Evolutionary conservation across 2,113 vertebrate species (phyloP).

Genomic region (Noturus placidus): DNA sequence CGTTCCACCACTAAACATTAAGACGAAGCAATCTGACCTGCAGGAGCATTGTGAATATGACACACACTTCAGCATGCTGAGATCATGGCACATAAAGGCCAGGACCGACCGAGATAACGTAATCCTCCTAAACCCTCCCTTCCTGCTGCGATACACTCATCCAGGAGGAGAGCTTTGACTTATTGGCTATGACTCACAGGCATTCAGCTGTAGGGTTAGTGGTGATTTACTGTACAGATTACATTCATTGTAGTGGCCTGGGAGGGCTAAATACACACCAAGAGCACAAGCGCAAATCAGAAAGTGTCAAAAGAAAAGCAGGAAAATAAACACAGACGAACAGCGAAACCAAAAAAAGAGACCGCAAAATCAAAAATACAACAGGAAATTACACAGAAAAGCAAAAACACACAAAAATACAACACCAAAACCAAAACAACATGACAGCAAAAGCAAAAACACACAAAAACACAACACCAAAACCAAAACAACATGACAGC

Average conservation of each 20-base stretch:
- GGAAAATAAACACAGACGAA: not conserved
- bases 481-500: not conserved
- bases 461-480: not conserved
- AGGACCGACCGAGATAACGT: slow-evolving; percentile 6
- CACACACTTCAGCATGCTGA: not conserved
- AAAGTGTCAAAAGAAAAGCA: not conserved
- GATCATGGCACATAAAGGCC: slow-evolving; percentile 17
- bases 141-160: not conserved
- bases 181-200: slow-evolving; percentile 23
- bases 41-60: not conserved
- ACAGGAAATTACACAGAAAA: not conserved
- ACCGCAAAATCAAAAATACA: not conserved
- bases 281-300: not conserved
- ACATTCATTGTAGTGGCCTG: not conserved
- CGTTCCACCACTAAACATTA: not conserved
- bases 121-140: slow-evolving; percentile 5
- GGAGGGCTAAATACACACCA: not conserved
- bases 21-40: not conserved
- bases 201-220: not conserved
- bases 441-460: not conserved
- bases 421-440: not conserved
- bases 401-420: not conserved
- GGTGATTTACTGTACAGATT: slow-evolving; percentile 19
- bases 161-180: not conserved
- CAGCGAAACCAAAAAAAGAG: not conserved